Evolutionary conservation across 1,140 invertebrate genomes (phyloP), one percentile per base, ranked within the genome.

Genomic region (Spodoptera frugiperda): DNA sequence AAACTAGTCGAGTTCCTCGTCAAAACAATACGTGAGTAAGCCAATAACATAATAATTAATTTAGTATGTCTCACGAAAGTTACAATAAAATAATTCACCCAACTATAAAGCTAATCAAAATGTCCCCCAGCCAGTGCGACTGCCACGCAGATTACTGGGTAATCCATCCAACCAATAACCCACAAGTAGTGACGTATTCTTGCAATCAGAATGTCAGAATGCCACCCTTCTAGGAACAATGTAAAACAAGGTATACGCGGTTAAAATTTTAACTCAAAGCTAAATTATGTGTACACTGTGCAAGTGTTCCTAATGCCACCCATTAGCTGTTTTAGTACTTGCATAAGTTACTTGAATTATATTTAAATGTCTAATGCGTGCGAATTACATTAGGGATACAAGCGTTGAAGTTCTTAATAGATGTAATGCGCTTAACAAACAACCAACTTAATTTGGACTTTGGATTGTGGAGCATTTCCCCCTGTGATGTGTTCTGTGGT

Each of bases 301-400:
- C 46, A 63, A 57, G 54, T 51, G 30, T 74, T 72, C 59, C 25
- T 74, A 77, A 80, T 74, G 61, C 67, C 71, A 76, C 78, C 65
- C 75, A 77, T 80, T 80, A 83, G 73, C 59, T 68, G 75, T 80
- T 84, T 80, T 48, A 54, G 55, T 46, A 72, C 78, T 89, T 86
- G 79, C 86, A 89, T 87, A 85, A 87, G 87, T 90, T 90, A 79
- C 80, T 68, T 83, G 90, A 91, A 90, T 83, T 85, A 89, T 85
- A 88, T 86, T 90, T 92, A 84, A 88, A 84, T 83, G 79, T 81
- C 59, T 82, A 90, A 89, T 89, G 83, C 80, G 82, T 79, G 65
- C 79, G 74, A 89, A 88, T 88, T 80, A 85, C 84, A 91, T 90
- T 84, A 80, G 79, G 78, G 76, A 79, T 82, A 81, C 81, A 82